A percentile compares a stretch with the other conserved stretches of the same genome.
These are phyloP conservation scores for Ciconia nigra DNA, from an alignment of 2,797 vertebrate genomes.

Conservation along the genomic window DNA sequence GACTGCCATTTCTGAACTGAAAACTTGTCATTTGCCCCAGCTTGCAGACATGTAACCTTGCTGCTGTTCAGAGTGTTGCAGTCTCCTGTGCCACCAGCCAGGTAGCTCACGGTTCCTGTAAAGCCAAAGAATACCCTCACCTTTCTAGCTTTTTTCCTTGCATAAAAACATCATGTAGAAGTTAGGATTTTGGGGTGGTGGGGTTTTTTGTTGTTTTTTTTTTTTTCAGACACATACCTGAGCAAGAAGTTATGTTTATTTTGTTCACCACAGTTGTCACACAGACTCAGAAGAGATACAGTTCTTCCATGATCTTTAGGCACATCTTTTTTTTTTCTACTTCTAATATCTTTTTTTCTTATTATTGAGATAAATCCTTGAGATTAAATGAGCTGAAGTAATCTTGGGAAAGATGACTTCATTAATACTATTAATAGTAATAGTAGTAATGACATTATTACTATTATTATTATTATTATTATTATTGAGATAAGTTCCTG, in stretches of 20 bases:
- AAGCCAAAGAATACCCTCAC: neutral
- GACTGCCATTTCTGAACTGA: neutral
- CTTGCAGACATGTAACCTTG: fast-evolving
- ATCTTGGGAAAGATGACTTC: neutral
- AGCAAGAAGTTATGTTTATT: fast-evolving
- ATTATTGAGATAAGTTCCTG: neutral
- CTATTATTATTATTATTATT: neutral
- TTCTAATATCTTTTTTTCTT: neutral
- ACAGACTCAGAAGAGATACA: neutral
- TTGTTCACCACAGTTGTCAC: neutral
- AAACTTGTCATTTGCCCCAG: neutral
- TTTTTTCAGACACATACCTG: fast-evolving
- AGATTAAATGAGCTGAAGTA: neutral
- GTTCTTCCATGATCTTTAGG: neutral
- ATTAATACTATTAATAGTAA: too few relatives aligned
- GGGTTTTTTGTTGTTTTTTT: too few relatives aligned
- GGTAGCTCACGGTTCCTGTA: neutral
- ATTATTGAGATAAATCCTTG: neutral
- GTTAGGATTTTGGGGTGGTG: neutral
- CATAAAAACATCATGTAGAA: neutral
- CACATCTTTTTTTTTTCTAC: neutral
- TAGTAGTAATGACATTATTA: too few relatives aligned
- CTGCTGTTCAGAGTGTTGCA: neutral
- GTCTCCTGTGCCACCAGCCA: fast-evolving
- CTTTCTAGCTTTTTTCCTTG: neutral